These are phyloP conservation scores for Lycopodina hypogea DNA, from an alignment of 37 sponge, comb jelly and placozoan species.

Conservation along the genomic window DNA sequence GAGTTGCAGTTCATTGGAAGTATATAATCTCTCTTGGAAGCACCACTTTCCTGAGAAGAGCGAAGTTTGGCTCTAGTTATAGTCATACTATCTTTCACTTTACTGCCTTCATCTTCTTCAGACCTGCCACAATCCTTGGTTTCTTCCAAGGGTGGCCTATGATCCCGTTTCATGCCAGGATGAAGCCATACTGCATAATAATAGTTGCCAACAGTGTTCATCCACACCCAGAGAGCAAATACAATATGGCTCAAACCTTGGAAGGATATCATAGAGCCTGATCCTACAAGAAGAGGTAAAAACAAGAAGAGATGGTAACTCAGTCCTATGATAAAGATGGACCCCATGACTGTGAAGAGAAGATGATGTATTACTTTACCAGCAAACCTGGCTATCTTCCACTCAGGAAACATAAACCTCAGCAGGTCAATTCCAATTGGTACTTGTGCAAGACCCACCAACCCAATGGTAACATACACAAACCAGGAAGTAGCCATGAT, in stretches of 20 bases:
- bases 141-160: not conserved
- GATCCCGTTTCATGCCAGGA: slow-evolving; percentile 17
- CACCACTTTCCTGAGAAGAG: not conserved
- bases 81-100: not conserved
- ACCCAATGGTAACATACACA: slow-evolving; percentile 28
- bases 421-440: slow-evolving; percentile 53
- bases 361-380: slow-evolving; percentile 15
- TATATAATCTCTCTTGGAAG: not conserved
- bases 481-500: slow-evolving; percentile 39
- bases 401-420: slow-evolving; percentile 41
- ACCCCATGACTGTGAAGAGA: slow-evolving; percentile 25
- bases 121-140: not conserved
- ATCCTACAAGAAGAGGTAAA: slow-evolving; percentile 16
- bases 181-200: slow-evolving; percentile 32
- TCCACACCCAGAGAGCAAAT: slow-evolving; percentile 64
- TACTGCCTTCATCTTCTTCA: not conserved
- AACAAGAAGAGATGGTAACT: slow-evolving; percentile 38
- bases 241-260: slow-evolving; percentile 35
- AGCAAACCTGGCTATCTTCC: slow-evolving; percentile 39
- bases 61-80: not conserved
- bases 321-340: slow-evolving; percentile 31
- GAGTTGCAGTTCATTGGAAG: too few species aligned
- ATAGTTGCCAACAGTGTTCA: slow-evolving; percentile 47
- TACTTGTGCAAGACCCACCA: slow-evolving; percentile 44
- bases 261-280: slow-evolving; percentile 13